phyloP scores from a whole-genome alignment of 2,888 invertebrate genomes.

The Octonoba sinensis region DNA sequence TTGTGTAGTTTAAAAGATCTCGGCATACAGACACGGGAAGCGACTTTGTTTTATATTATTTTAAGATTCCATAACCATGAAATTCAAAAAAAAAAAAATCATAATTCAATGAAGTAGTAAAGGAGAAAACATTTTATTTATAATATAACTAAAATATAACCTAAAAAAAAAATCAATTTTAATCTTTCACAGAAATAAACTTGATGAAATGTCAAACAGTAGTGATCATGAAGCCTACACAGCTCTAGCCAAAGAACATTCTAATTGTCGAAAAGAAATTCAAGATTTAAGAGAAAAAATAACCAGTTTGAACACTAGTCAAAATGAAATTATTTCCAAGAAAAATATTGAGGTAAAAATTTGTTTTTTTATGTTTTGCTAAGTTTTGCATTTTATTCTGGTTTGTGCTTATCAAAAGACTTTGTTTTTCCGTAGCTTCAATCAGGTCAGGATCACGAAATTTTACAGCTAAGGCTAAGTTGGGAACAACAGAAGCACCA shows the following conservation, averaged over 20 bases:
- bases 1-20: too few species aligned
- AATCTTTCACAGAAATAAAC: neutral
- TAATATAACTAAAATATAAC: too few species aligned
- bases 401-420: neutral
- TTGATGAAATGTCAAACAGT: conserved; percentile 4
- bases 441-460: conserved; percentile 23
- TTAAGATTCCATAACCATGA: too few species aligned
- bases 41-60: too few species aligned
- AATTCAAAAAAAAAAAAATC: too few species aligned
- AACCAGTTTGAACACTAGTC: conserved; percentile 9
- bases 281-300: conserved; percentile 34
- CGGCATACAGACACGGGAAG: too few species aligned
- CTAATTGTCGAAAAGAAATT: conserved; percentile 34
- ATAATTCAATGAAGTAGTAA: too few species aligned
- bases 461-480: conserved; percentile 36
- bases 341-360: neutral
- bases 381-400: neutral
- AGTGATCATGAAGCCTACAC: neutral
- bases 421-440: neutral
- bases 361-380: neutral
- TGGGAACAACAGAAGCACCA: conserved; percentile 55
- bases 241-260: neutral
- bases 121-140: too few species aligned
- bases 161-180: neutral
- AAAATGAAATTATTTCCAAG: neutral